Evolutionary conservation across 2,888 invertebrate species (phyloP).

Genomic region (Stenchaetothrips biformis): DNA sequence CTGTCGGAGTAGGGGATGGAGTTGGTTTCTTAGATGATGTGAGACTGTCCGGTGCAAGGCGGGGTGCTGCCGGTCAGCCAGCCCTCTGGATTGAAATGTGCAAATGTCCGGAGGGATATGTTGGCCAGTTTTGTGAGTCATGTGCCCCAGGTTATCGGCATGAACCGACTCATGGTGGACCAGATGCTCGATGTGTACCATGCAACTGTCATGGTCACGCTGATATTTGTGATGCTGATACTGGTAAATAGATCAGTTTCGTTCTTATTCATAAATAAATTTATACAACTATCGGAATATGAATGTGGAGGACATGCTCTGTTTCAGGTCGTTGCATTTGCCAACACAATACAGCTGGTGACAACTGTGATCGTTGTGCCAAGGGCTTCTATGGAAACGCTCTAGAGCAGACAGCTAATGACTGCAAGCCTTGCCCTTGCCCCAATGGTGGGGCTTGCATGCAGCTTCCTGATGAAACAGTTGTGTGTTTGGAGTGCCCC

Average conservation of each 20-base stretch:
- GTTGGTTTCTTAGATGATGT: conserved; percentile 87
- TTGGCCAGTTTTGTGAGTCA: conserved; percentile 95
- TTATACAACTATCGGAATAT: conserved; percentile 5
- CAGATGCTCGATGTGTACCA: conserved; percentile 88
- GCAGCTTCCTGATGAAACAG: conserved; percentile 65
- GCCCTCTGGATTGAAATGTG: conserved; percentile 95
- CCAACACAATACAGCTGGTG: conserved; percentile 90
- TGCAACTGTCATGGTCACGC: conserved; percentile 97
- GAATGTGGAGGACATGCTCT: background rate
- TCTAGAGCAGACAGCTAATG: conserved; percentile 66
- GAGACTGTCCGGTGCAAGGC: conserved; percentile 79
- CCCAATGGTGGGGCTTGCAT: conserved; percentile 91
- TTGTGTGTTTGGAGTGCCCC: conserved; percentile 92
- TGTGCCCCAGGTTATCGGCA: conserved; percentile 94
- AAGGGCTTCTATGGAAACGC: conserved; percentile 96
- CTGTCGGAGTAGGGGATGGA: conserved; percentile 59
- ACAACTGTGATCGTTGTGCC: conserved; percentile 90
- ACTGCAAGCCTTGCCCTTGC: conserved; percentile 91
- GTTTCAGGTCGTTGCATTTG: conserved; percentile 83
- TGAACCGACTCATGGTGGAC: conserved; percentile 84
- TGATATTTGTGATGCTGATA: conserved; percentile 90
- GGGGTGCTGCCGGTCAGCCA: conserved; percentile 69
- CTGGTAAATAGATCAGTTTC: conserved; percentile 53
- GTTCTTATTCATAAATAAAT: background rate
- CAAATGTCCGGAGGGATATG: conserved; percentile 77